Conservation (phyloP, 1,140 invertebrate genomes). For the Stegodyphus dumicola region DNA sequence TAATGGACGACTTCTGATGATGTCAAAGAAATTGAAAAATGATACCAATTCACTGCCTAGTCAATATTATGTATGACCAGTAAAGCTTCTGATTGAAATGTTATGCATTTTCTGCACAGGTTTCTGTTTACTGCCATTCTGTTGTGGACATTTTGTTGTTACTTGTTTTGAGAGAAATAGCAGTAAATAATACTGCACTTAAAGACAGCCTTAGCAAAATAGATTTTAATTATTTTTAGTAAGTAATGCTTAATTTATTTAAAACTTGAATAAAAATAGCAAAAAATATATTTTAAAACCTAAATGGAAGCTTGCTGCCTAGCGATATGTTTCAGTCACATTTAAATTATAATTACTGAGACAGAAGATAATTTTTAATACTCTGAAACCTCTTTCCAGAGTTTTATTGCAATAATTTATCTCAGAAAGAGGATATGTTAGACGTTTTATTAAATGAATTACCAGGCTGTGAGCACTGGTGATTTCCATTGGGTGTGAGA, state of each 20-base stretch:
- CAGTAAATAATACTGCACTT: neutral
- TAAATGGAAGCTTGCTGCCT: neutral
- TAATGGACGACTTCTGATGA: neutral
- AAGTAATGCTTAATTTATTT: constrained; percentile 11
- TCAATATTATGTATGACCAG: constrained; percentile 55
- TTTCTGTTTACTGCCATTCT: constrained; percentile 24
- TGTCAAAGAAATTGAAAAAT: constrained; percentile 36
- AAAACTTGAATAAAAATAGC: neutral
- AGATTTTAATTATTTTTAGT: neutral
- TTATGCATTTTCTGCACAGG: neutral
- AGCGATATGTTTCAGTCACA: neutral
- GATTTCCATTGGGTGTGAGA: neutral
- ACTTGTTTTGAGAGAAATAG: neutral
- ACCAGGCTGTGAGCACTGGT: too few relatives aligned
- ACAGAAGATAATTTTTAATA: neutral
- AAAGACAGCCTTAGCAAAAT: neutral
- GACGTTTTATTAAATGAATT: neutral
- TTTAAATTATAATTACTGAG: neutral
- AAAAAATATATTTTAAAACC: neutral
- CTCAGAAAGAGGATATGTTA: neutral
- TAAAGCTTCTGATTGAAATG: constrained; percentile 18
- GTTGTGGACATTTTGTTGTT: constrained; percentile 2
- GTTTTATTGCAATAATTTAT: constrained; percentile 1
- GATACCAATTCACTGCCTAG: constrained; percentile 60
- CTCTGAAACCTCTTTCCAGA: neutral